Evolutionary conservation across 2,888 invertebrate genomes (phyloP), one percentile per base, ranked within the genome.

Genomic region (Girardia tigrina): DNA sequence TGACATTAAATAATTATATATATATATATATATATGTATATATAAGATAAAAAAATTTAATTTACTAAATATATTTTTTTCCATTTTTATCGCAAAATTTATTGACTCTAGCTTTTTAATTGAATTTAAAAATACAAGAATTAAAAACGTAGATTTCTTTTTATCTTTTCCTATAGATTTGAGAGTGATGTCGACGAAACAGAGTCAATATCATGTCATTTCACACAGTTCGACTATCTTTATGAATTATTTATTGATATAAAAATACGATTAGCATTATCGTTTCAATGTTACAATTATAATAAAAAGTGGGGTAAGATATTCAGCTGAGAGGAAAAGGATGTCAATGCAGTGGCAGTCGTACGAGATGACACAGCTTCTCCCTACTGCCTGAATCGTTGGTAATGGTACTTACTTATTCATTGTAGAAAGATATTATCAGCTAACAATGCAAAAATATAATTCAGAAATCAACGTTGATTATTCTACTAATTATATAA

Each of bases 231-330:
- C 56, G n/a, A 16, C n/a, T n/a, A 56, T 56, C 20, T 56, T n/a
- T 56, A 56, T 56, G 23, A 56, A 56, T 56, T 56, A 56, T 56
- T 56, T 56, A 56, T 56, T 56, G 56, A 56, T 56, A 56, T 56
- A 20, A 56, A 56, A 56, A 56, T 56, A 23, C 56, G 56, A 56
- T 56, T 56, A 56, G 23, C 4, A 56, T 56, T 23, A 56, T 12
- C 56, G 23, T 56, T n/a, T n/a, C 56, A 56, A 56, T 56, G 56
- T 56, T 56, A n/a, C n/a, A 56, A 16, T 56, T n/a, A n/a, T n/a
- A n/a, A n/a, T 56, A 56, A 20, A 16, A 56, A 8, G 23, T 4
- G n/a, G 56, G 56, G 56, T 23, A 23, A 56, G 23, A 16, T 56
- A 56, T 56, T 56, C 56, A 56, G 4, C n/a, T 12, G 56, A 56